phyloP scores from a whole-genome alignment of 2,888 invertebrate genomes.

The Pollenia amentaria region DNA sequence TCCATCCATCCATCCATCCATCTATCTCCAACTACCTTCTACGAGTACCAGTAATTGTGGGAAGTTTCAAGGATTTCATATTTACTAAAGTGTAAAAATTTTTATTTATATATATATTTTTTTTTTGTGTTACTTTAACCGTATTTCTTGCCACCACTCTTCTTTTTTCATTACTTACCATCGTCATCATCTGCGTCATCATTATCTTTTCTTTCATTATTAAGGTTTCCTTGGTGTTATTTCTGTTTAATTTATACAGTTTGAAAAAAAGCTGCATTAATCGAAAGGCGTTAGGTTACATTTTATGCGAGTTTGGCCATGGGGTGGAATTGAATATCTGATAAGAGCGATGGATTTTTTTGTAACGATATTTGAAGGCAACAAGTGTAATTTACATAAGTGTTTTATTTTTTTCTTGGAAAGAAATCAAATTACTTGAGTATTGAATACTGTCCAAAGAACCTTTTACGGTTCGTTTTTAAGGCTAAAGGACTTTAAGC shows the following conservation, averaged over 20 bases:
- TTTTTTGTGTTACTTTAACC: constrained; percentile 8
- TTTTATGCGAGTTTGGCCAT: constrained; percentile 58
- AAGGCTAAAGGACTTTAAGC: no score
- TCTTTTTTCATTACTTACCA: background rate
- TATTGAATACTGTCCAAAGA: background rate
- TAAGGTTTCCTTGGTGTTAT: constrained; percentile 64
- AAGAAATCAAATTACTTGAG: constrained; percentile 5
- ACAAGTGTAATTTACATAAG: constrained; percentile 64
- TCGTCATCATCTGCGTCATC: constrained; percentile 46
- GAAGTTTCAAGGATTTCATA: constrained; percentile 73
- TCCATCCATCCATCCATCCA: constrained; percentile 3
- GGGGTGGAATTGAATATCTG: constrained; percentile 66
- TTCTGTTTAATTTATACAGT: constrained; percentile 22
- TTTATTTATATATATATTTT: constrained; percentile 35
- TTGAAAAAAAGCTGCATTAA: constrained; percentile 46
- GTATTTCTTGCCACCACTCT: constrained; percentile 22
- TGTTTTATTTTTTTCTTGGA: constrained; percentile 6
- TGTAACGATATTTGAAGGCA: constrained; percentile 31
- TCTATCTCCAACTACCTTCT: background rate
- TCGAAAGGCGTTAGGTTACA: constrained; percentile 71
- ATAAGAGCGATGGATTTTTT: constrained; percentile 5
- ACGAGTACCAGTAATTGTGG: constrained; percentile 54
- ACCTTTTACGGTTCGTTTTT: no score
- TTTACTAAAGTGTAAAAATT: constrained; percentile 55
- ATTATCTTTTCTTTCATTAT: constrained; percentile 56